Evolutionary conservation across 1,140 invertebrate species (phyloP).

Genomic region (Conus betulinus): DNA sequence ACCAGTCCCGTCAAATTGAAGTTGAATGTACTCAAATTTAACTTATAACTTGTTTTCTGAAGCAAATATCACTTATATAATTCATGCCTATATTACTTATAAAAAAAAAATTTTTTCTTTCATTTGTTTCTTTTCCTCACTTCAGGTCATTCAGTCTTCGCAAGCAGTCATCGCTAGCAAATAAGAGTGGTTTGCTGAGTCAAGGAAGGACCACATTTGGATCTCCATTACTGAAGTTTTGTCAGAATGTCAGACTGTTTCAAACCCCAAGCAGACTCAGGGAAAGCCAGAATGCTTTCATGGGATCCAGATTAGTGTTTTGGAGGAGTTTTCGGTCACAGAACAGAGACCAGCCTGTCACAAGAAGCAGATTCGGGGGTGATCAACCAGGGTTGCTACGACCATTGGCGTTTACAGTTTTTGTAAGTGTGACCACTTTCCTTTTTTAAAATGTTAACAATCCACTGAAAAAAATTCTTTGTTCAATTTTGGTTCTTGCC

Average conservation of each 20-base stretch:
- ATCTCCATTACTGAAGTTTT: neutral
- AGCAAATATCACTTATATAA: neutral
- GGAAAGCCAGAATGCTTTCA: neutral
- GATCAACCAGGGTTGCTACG: neutral
- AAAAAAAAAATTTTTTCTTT: too few relatives aligned
- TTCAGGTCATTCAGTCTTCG: neutral
- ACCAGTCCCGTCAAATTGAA: too few relatives aligned
- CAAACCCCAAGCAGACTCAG: neutral
- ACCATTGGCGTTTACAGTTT: constrained; percentile 15
- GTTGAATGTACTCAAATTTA: too few relatives aligned
- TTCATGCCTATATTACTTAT: neutral
- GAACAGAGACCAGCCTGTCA: neutral
- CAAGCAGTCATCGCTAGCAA: neutral
- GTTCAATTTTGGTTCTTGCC: too few relatives aligned
- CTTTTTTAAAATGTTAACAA: neutral
- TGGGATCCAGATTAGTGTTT: neutral
- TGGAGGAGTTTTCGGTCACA: constrained; percentile 8
- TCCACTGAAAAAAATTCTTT: too few relatives aligned
- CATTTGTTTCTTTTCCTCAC: neutral
- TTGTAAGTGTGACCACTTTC: constrained; percentile 13
- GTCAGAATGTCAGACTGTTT: constrained; percentile 19
- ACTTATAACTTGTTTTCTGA: too few relatives aligned
- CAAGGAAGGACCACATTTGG: neutral
- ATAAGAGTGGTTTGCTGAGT: neutral
- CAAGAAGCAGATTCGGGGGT: neutral